These are phyloP conservation scores for Saccopteryx leptura DNA, from an alignment of 2,113 vertebrate genomes.

Conservation along the genomic window DNA sequence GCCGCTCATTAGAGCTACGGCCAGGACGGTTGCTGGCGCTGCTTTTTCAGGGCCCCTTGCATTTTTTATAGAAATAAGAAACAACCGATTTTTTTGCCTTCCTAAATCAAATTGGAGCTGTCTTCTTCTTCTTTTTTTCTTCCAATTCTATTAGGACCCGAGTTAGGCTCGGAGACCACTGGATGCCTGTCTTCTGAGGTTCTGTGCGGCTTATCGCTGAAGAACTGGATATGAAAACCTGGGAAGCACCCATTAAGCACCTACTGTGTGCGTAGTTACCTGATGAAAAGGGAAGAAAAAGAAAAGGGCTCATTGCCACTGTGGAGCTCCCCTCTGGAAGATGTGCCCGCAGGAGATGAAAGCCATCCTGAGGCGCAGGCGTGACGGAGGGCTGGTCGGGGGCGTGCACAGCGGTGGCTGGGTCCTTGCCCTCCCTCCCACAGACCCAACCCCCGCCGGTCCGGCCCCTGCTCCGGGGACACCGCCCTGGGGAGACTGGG, in stretches of 20 bases:
- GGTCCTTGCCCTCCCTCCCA: rapidly evolving
- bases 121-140: background rate
- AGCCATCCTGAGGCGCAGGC: background rate
- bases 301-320: background rate
- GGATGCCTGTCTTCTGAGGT: background rate
- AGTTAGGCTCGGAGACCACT: background rate
- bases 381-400: background rate
- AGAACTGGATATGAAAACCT: background rate
- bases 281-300: background rate
- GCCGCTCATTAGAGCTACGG: background rate
- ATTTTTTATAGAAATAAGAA: conserved; percentile 9
- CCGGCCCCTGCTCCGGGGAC: background rate
- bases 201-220: background rate
- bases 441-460: background rate
- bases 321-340: background rate
- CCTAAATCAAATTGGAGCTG: background rate
- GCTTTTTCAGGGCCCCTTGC: background rate
- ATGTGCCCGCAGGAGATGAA: background rate
- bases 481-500: background rate
- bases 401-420: too few species aligned
- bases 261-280: background rate
- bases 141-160: background rate
- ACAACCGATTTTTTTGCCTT: background rate
- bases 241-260: background rate
- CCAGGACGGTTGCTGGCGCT: background rate